Base-by-base conservation (phyloP, 2,888 invertebrate species). In the Mantis religiosa region DNA sequence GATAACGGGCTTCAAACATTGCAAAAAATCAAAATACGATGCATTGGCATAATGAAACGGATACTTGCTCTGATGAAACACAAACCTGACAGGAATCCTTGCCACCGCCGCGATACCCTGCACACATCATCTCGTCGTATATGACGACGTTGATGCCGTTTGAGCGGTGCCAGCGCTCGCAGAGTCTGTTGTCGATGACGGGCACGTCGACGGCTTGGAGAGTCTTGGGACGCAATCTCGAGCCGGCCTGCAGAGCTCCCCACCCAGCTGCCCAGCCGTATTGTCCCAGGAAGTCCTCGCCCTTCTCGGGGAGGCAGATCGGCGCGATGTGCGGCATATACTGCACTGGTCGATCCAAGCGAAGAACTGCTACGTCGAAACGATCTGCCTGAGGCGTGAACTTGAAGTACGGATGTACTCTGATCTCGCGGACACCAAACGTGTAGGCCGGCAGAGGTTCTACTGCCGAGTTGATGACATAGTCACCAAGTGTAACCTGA, bases 81-180 rank as follows among this genome's bases (percentile, higher is more conserved):
- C 91, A 91, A 92, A 95, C 96, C 93, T 96, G 96, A 91, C 96
- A 96, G 91, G 96, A 96, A 93, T 97, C 97, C 91, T 97, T 96
- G 54, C 98, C 98, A 0, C 98, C 98, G 41, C 96, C 96, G 88
- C 97, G 95, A 93, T 98, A 98, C 3, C 98, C 98, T 0, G 98
- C 98, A 92, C 98, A 98, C 93, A 98, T 96, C 98, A 98, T 98
- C 93, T 98, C 98, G 84, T 98, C 98, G 93, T 98, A 98, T 92
- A 98, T 98, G 27, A 98, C 97, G 83, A 97, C 97, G 92, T 97
- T 97, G 91, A 97, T 97, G 88, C 97, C 97, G 91, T 96, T 96
- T 28, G 95, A 95, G 90, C 95, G 94, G 92, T 96, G 96, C 96
- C 96, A 96, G 89, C 91, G 92, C 92, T 96, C 96, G 92, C 96